Conservation (phyloP, 2,888 invertebrate species). For the Catocala fraxini region DNA sequence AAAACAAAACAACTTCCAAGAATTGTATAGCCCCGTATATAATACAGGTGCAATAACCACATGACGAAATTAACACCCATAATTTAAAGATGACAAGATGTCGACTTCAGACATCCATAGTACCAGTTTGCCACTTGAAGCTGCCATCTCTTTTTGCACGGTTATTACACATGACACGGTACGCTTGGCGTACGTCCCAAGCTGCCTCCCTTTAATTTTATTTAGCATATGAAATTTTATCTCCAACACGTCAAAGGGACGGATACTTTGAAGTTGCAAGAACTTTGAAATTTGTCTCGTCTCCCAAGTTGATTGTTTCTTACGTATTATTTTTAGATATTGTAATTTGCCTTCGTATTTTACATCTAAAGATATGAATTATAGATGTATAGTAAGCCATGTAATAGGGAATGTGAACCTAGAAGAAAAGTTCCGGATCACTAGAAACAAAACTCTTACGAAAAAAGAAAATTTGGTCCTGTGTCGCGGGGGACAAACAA, state of each 20-base stretch:
- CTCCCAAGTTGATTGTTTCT: constrained; percentile 54
- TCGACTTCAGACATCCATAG: constrained; percentile 35
- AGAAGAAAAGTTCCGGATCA: too few species aligned
- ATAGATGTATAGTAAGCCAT: too few species aligned
- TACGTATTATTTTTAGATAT: constrained; percentile 21
- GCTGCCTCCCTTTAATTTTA: constrained; percentile 69
- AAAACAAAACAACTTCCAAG: too few species aligned
- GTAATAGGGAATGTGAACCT: too few species aligned
- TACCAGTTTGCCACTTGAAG: constrained; percentile 48
- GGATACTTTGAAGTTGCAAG: constrained; percentile 62
- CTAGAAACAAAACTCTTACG: too few species aligned
- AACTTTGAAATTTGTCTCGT: constrained; percentile 52
- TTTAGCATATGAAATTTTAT: constrained; percentile 76
- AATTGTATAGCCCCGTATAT: not conserved
- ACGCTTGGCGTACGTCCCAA: constrained; percentile 61
- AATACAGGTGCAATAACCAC: not conserved
- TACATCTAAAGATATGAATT: too few species aligned
- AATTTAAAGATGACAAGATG: constrained; percentile 26
- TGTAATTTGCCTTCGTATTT: too few species aligned
- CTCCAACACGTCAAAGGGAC: constrained; percentile 69
- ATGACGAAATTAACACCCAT: constrained; percentile 24
- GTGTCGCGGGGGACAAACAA: too few species aligned
- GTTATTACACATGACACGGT: constrained; percentile 71
- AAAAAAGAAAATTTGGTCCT: too few species aligned
- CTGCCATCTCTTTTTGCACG: constrained; percentile 65